These are phyloP conservation scores for Bemisia tabaci DNA, from an alignment of 1,140 invertebrate genomes.

Conservation along the genomic window DNA sequence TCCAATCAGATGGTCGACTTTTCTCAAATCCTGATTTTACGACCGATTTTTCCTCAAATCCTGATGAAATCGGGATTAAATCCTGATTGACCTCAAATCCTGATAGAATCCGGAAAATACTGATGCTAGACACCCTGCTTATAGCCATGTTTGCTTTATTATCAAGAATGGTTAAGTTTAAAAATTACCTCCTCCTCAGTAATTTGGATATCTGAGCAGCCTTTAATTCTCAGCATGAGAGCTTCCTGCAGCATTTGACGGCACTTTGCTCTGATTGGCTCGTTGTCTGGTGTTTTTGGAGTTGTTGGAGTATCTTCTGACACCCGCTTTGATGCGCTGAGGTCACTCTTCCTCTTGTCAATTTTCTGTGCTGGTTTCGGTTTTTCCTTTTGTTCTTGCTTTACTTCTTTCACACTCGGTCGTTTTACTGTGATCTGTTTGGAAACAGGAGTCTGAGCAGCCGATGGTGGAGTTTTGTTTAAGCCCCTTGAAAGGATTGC, in stretches of 20 bases:
- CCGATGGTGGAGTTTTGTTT: neutral
- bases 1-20: too few relatives aligned
- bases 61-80: too few relatives aligned
- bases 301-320: constrained; percentile 8
- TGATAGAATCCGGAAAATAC: too few relatives aligned
- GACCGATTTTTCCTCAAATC: too few relatives aligned
- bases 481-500: neutral
- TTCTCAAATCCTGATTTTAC: too few relatives aligned
- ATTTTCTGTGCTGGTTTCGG: constrained; percentile 18
- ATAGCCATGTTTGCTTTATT: too few relatives aligned
- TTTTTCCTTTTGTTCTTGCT: constrained; percentile 19
- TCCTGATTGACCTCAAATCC: too few relatives aligned
- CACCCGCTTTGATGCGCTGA: constrained; percentile 6
- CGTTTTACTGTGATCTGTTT: constrained; percentile 6
- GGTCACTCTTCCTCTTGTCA: constrained; percentile 18
- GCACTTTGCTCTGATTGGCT: constrained; percentile 64
- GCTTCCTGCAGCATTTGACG: constrained; percentile 62
- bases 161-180: too few relatives aligned
- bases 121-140: too few relatives aligned
- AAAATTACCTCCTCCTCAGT: constrained; percentile 43
- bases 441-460: neutral
- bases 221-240: constrained; percentile 46
- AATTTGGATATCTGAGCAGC: constrained; percentile 44
- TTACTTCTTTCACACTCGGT: constrained; percentile 18
- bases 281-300: constrained; percentile 34